A percentile compares a stretch with the other conserved stretches of the same genome.
phyloP scores from a whole-genome alignment of 2,888 invertebrate genomes.

The Pollenia amentaria region DNA sequence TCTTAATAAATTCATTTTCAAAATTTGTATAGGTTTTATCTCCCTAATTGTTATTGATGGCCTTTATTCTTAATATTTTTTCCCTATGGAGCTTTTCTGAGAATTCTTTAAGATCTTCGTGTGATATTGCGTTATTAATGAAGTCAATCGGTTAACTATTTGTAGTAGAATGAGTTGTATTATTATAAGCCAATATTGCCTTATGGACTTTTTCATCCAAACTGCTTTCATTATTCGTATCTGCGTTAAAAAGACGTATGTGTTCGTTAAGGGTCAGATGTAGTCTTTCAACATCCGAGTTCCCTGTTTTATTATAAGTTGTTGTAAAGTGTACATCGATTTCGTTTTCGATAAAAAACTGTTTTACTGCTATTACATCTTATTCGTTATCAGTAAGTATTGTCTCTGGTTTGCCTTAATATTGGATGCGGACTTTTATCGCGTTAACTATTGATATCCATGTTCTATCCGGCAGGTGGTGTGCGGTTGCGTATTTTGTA shows the following conservation, averaged over 20 bases:
- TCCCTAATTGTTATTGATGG: too few relatives aligned
- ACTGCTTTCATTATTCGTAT: not conserved
- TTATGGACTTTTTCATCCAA: conserved; percentile 24
- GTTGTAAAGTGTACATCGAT: conserved; percentile 40
- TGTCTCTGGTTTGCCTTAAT: conserved; percentile 62
- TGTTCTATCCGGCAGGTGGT: conserved; percentile 56
- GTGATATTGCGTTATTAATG: conserved; percentile 20
- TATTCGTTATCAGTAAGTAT: conserved; percentile 68
- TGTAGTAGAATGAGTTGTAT: too few relatives aligned
- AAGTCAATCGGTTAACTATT: conserved; percentile 34
- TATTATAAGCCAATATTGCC: conserved; percentile 41
- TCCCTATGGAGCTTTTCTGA: conserved; percentile 12
- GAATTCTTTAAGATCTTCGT: not conserved
- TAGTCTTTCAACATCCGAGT: conserved; percentile 49
- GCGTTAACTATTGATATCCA: conserved; percentile 48
- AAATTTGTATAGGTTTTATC: too few relatives aligned
- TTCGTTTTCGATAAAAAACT: conserved; percentile 49
- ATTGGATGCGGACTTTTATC: too few relatives aligned
- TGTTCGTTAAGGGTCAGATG: conserved; percentile 34
- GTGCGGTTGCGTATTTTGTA: too few relatives aligned
- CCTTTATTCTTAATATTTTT: too few relatives aligned
- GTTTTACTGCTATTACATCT: conserved; percentile 53
- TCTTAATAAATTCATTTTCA: too few relatives aligned
- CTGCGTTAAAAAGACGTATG: conserved; percentile 51
- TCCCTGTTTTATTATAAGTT: too few relatives aligned